Conservation (phyloP, 30 jellyfish, hydroid and myxozoan species). For the Aurelia coerulea region DNA sequence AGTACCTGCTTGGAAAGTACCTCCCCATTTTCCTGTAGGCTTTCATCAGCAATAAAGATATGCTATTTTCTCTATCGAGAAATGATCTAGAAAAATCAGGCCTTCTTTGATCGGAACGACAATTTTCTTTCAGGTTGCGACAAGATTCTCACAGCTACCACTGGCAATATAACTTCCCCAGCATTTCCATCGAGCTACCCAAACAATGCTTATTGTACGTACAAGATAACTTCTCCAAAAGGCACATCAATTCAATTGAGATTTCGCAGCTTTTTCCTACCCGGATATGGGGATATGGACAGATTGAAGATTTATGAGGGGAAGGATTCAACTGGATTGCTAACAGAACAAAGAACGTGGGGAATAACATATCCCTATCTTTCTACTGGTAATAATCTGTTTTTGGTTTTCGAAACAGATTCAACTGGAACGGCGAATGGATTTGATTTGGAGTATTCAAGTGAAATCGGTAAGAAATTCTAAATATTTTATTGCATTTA, state of each 20-base stretch:
- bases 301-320: slow-evolving; percentile 26
- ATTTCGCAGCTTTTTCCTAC: background rate
- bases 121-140: slow-evolving; percentile 57
- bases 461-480: background rate
- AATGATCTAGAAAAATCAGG: no score
- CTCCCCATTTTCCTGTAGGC: no score
- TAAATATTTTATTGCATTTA: background rate
- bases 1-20: no score
- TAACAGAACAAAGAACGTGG: slow-evolving; percentile 28
- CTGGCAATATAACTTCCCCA: slow-evolving; percentile 69
- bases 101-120: no score
- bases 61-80: no score
- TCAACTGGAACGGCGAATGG: slow-evolving; percentile 29
- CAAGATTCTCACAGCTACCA: slow-evolving; percentile 15
- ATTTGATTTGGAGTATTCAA: background rate
- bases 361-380: slow-evolving; percentile 19
- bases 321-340: slow-evolving; percentile 9
- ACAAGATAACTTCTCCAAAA: slow-evolving; percentile 37
- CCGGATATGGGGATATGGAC: slow-evolving; percentile 39
- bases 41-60: no score
- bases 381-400: slow-evolving; percentile 21
- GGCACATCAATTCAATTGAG: slow-evolving; percentile 33
- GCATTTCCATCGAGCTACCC: slow-evolving; percentile 59
- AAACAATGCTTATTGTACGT: slow-evolving; percentile 35
- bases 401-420: slow-evolving; percentile 16